These are phyloP conservation scores for Bombyx huttoni DNA, from an alignment of 2,888 invertebrate species.

Conservation along the genomic window DNA sequence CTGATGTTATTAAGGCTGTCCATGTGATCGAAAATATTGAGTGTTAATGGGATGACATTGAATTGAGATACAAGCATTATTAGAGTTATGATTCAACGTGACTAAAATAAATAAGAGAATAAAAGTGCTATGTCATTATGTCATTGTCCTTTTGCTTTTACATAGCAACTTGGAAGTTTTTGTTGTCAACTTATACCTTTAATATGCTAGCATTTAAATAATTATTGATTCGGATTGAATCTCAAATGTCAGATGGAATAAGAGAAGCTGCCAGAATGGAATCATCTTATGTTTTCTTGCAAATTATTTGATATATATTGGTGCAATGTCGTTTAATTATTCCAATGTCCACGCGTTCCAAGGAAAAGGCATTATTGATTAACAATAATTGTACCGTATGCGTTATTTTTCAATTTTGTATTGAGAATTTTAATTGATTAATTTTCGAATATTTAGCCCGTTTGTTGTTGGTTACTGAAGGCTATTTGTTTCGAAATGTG, in stretches of 20 bases:
- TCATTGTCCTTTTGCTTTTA: not conserved
- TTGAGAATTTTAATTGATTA: no score
- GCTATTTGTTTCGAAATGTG: no score
- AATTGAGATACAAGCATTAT: not conserved
- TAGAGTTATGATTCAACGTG: not conserved
- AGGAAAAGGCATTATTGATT: not conserved
- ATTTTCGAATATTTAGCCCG: no score
- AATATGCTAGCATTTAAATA: not conserved
- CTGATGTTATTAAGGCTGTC: not conserved
- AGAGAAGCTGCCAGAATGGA: slow-evolving; percentile 16
- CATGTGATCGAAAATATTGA: not conserved
- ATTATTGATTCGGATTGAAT: not conserved
- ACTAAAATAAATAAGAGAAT: not conserved
- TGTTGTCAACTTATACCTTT: no score
- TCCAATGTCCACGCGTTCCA: not conserved
- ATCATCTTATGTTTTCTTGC: slow-evolving; percentile 16
- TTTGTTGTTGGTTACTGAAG: no score
- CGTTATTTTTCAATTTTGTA: no score
- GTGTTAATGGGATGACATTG: not conserved
- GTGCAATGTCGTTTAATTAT: not conserved
- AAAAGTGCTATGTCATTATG: not conserved
- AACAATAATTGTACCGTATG: no score
- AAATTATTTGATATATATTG: not conserved
- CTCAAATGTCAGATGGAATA: slow-evolving; percentile 23
- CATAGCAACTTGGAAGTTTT: not conserved